Evolutionary conservation across 2,797 vertebrate genomes (phyloP).

Genomic region (Prunella strophiata): DNA sequence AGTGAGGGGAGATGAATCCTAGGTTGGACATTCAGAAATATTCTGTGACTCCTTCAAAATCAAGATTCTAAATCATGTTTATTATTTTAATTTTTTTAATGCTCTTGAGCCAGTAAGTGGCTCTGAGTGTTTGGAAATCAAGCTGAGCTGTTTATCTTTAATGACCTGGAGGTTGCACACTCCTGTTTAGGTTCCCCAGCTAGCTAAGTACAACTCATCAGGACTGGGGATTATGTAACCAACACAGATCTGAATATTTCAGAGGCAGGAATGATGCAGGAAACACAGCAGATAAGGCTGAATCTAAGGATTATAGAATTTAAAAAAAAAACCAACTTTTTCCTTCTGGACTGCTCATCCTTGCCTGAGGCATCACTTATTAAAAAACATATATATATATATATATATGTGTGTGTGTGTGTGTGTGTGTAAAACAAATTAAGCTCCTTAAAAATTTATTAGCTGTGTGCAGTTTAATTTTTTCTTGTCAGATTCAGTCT

Average conservation of each 20-base stretch:
- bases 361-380: not conserved
- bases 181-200: not conserved
- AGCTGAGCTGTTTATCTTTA: not conserved
- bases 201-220: not conserved
- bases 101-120: fast-evolving
- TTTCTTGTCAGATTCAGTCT: not conserved
- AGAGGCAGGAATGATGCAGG: not conserved
- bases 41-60: not conserved
- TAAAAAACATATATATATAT: not conserved
- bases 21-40: not conserved
- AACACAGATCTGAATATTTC: not conserved
- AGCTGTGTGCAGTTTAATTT: not conserved
- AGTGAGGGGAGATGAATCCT: not conserved
- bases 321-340: not conserved
- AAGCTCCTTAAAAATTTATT: slow-evolving; percentile 17
- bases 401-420: too few species aligned
- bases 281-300: not conserved
- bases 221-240: not conserved
- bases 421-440: not conserved
- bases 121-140: not conserved
- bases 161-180: fast-evolving
- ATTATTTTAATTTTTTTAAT: not conserved
- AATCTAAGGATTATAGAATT: not conserved
- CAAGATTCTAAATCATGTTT: not conserved
- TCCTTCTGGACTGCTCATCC: not conserved